Evolutionary conservation across 1,140 invertebrate genomes (phyloP).

Genomic region (Neuroterus valhalla): DNA sequence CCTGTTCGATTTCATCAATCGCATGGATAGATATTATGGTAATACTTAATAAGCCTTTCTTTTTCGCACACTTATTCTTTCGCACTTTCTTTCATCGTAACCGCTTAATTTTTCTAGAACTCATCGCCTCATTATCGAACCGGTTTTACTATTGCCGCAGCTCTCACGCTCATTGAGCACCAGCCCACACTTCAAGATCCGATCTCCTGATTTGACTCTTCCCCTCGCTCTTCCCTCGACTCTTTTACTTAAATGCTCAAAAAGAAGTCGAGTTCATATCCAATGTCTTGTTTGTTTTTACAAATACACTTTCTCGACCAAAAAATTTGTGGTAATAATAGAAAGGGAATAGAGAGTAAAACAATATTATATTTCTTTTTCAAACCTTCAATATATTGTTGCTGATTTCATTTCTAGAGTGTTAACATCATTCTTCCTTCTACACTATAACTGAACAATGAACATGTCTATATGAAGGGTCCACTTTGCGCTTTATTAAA

Average conservation of each 20-base stretch:
- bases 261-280: constrained; percentile 13
- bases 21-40: no score
- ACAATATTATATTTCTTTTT: no score
- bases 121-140: constrained; percentile 63
- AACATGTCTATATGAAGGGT: neutral
- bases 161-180: constrained; percentile 63
- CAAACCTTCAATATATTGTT: constrained; percentile 45
- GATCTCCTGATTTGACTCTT: constrained; percentile 13
- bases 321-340: no score
- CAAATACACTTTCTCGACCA: neutral
- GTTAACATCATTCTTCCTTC: neutral
- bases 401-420: constrained; percentile 15
- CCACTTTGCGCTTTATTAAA: constrained; percentile 3
- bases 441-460: neutral
- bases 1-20: no score
- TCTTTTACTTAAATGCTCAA: no score
- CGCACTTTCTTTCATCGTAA: neutral
- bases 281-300: neutral
- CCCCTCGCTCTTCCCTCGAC: no score
- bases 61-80: constrained; percentile 44
- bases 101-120: constrained; percentile 47
- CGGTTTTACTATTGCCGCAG: constrained; percentile 60
- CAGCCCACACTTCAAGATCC: constrained; percentile 42
- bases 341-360: no score
- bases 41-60: constrained; percentile 12